Evolutionary conservation across 2,113 vertebrate species (phyloP), one percentile per base, ranked within the genome.

Genomic region (Holacanthus passer): DNA sequence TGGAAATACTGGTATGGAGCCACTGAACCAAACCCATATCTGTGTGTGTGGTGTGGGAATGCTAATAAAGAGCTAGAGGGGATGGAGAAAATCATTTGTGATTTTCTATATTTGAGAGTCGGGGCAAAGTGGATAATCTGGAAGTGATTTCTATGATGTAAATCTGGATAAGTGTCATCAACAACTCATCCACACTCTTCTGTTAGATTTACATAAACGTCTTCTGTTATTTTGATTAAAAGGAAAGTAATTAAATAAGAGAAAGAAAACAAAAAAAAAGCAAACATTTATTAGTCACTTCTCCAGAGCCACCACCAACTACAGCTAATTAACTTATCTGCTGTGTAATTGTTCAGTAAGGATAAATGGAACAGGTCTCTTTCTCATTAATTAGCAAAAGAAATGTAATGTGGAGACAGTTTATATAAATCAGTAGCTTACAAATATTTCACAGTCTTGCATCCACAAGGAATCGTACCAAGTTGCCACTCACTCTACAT

Each of bases 251-350:
- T 88, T 75, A 58, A 86, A 81, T 52, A 39, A 77, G 16, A n/a
- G n/a, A n/a, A n/a, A n/a, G n/a, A n/a, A n/a, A n/a, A n/a, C n/a
- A n/a, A n/a, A n/a, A n/a, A n/a, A n/a, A n/a, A n/a, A n/a, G n/a
- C n/a, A n/a, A n/a, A 67, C 56, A 74, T 82, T 85, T 76, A 86
- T 91, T 84, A 85, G 72, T 27, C 29, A 71, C 35, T 79, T 87
- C 35, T 79, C 68, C 84, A 48, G 64, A 63, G 83, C 76, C 60
- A 81, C 78, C 64, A 43, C 41, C 82, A 80, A 76, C 48, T 60
- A 45, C 81, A 59, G 53, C 76, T 79, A 80, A 92, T 92, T 81
- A 70, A 88, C 91, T 85, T 86, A 90, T 88, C 78, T 92, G 87
- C 69, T 78, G 45, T 88, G 66, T 87, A 89, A 88, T 84, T 89